phyloP scores from a whole-genome alignment of 2,797 vertebrate species.

The Oryzias sinensis region DNA sequence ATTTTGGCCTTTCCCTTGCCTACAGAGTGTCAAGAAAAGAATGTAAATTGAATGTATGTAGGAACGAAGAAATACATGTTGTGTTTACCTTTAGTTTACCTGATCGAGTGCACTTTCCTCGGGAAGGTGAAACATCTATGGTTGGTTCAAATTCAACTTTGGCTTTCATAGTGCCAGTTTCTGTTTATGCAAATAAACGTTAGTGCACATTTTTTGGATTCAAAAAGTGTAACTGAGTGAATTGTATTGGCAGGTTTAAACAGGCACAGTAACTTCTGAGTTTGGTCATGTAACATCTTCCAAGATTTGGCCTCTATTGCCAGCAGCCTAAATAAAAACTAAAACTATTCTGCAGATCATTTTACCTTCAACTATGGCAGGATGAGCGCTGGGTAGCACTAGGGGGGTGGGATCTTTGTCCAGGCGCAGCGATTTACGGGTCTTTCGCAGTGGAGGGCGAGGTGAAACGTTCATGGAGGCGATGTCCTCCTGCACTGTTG shows the following conservation, averaged over 20 bases:
- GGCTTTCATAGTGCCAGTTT: slow-evolving; percentile 19
- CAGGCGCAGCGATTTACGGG: slow-evolving; percentile 39
- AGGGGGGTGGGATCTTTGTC: slow-evolving; percentile 22
- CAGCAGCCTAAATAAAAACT: neutral
- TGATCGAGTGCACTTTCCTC: slow-evolving; percentile 33
- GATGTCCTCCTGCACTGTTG: slow-evolving; percentile 9
- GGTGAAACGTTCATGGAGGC: slow-evolving; percentile 18
- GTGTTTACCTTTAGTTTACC: slow-evolving; percentile 43
- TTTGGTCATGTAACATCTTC: neutral
- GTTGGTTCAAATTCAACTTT: slow-evolving; percentile 15
- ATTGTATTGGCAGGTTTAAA: no score
- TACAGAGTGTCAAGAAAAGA: slow-evolving; percentile 4
- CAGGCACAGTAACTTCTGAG: no score
- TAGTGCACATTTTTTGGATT: no score
- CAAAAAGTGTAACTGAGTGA: no score
- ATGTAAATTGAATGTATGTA: neutral
- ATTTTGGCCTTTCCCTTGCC: slow-evolving; percentile 46
- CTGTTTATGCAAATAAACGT: slow-evolving; percentile 39
- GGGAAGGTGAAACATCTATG: slow-evolving; percentile 9
- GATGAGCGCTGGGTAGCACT: neutral
- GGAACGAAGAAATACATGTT: neutral
- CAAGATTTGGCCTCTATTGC: neutral
- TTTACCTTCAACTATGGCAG: slow-evolving; percentile 2
- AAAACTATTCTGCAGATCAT: neutral
- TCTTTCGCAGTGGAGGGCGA: slow-evolving; percentile 57